Evolutionary conservation across 2,113 vertebrate species (phyloP).

Genomic region (Sphyrna mokarran): DNA sequence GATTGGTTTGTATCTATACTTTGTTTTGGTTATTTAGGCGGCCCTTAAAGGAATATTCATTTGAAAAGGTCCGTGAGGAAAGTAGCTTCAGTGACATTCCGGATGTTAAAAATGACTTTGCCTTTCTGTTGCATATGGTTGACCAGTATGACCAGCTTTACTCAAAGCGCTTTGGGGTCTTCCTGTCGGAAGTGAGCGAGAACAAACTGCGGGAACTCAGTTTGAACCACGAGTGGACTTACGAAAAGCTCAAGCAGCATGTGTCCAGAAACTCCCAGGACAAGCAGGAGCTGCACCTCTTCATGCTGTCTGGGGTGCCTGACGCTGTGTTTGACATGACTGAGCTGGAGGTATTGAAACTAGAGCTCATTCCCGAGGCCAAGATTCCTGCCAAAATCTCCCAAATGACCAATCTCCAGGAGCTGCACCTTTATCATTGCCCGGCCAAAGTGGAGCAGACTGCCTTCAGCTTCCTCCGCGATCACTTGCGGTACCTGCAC

Average conservation of each 20-base stretch:
- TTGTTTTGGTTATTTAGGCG: slow-evolving; percentile 94
- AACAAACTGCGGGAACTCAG: slow-evolving; percentile 93
- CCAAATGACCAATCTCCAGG: slow-evolving; percentile 91
- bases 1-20: slow-evolving; percentile 86
- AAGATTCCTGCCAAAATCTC: slow-evolving; percentile 93
- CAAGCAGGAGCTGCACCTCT: slow-evolving; percentile 85
- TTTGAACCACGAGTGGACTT: slow-evolving; percentile 94
- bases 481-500: slow-evolving; percentile 93
- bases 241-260: slow-evolving; percentile 88
- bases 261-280: slow-evolving; percentile 85
- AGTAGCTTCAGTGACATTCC: slow-evolving; percentile 98
- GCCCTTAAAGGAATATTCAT: slow-evolving; percentile 93
- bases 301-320: slow-evolving; percentile 89
- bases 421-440: slow-evolving; percentile 93
- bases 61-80: slow-evolving; percentile 93
- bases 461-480: slow-evolving; percentile 92
- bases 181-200: slow-evolving; percentile 93
- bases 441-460: slow-evolving; percentile 94
- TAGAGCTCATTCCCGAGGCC: slow-evolving; percentile 92
- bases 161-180: slow-evolving; percentile 92
- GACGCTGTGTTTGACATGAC: slow-evolving; percentile 92
- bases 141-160: slow-evolving; percentile 96
- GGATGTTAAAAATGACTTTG: slow-evolving; percentile 96
- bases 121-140: slow-evolving; percentile 95
- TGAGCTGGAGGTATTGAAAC: slow-evolving; percentile 84